These are phyloP conservation scores for Agrochola lychnidis DNA, from an alignment of 2,888 invertebrate species.

Conservation along the genomic window DNA sequence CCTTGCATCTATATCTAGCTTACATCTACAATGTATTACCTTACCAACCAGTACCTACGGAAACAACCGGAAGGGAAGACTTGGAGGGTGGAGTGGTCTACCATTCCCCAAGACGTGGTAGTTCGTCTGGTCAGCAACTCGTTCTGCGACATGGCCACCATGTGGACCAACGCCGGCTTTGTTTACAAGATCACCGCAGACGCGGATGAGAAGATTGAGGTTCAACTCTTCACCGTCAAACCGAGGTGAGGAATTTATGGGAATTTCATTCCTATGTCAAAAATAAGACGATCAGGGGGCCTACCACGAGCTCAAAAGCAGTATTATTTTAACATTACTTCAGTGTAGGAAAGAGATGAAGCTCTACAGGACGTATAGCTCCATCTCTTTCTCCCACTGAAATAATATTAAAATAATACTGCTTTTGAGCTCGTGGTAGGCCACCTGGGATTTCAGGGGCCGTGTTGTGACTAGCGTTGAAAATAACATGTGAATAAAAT, in stretches of 20 bases:
- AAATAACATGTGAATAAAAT: no score
- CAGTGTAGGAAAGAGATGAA: no score
- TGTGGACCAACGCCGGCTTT: constrained; percentile 81
- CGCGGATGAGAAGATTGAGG: constrained; percentile 78
- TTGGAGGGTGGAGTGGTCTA: constrained; percentile 82
- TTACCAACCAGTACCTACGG: constrained; percentile 77
- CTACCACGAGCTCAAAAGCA: no score
- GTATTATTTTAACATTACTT: no score
- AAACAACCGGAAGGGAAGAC: constrained; percentile 74
- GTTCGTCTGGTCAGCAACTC: constrained; percentile 78
- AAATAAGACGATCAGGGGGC: not conserved
- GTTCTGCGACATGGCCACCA: constrained; percentile 76
- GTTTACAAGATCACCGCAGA: constrained; percentile 80
- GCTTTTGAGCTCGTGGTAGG: no score
- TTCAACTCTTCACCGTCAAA: constrained; percentile 78
- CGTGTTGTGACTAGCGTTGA: not conserved
- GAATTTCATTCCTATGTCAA: not conserved
- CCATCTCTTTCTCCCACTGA: no score
- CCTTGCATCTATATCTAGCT: no score
- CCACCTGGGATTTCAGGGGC: no score
- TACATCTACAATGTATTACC: not conserved
- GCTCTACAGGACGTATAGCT: no score
- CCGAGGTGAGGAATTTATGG: constrained; percentile 75
- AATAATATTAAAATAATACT: no score
- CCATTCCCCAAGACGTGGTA: constrained; percentile 72